Percentiles rank a stretch among this genome's conserved stretches.
phyloP scores from a whole-genome alignment of 2,113 vertebrate species.

The Podarcis cretensis region DNA sequence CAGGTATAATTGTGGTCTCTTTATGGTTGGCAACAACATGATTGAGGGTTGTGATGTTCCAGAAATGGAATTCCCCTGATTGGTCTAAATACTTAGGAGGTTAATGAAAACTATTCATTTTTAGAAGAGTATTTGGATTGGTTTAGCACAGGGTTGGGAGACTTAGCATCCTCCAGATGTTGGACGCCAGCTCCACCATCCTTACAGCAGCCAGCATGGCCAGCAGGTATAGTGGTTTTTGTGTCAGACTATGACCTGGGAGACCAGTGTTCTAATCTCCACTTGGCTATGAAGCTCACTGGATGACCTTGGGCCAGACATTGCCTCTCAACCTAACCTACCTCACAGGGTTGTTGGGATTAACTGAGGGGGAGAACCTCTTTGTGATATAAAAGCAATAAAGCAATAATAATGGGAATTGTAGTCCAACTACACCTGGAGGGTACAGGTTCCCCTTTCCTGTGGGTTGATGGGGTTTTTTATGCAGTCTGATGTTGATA shows the following conservation, averaged over 20 bases:
- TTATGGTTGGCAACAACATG: background rate
- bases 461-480: background rate
- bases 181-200: background rate
- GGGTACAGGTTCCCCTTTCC: background rate
- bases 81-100: background rate
- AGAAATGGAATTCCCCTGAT: background rate
- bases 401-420: background rate
- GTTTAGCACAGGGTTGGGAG: background rate
- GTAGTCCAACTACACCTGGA: background rate
- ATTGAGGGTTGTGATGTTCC: background rate
- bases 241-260: background rate
- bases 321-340: too few species aligned
- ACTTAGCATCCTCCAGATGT: background rate
- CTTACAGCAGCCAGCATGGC: background rate
- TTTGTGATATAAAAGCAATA: background rate
- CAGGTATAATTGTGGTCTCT: background rate
- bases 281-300: too few species aligned
- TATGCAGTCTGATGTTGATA: background rate
- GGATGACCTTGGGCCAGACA: too few species aligned
- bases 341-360: background rate
- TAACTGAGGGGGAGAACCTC: background rate
- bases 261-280: too few species aligned
- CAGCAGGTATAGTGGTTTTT: background rate
- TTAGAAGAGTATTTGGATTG: background rate
- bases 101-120: background rate